Percentiles rank a stretch among this genome's conserved stretches.
Evolutionary conservation across 2,113 vertebrate species (phyloP).

Genomic region (Alethe castanea): DNA sequence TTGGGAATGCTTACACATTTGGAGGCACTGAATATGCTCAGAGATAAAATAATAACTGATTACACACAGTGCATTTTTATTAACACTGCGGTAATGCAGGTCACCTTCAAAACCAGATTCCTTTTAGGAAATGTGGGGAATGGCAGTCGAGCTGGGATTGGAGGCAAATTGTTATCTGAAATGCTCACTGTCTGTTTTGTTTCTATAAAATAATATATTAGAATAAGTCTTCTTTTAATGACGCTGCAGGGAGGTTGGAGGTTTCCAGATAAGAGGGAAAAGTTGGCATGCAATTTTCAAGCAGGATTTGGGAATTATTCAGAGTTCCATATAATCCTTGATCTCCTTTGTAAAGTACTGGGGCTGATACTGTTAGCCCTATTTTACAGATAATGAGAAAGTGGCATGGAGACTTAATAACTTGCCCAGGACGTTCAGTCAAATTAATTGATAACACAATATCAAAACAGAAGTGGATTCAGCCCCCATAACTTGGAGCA

Average conservation of each 20-base stretch:
- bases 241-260: neutral
- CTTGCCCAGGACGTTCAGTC: conserved; percentile 38
- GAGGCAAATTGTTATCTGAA: conserved; percentile 1
- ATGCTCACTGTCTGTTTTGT: neutral
- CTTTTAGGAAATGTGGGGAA: neutral
- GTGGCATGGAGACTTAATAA: neutral
- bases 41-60: conserved; percentile 64
- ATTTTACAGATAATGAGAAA: neutral
- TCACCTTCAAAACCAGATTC: conserved; percentile 57
- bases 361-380: neutral
- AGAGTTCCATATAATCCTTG: neutral
- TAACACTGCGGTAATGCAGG: conserved; percentile 41
- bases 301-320: conserved; percentile 18
- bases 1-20: conserved; percentile 20
- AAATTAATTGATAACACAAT: conserved; percentile 30
- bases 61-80: conserved; percentile 60
- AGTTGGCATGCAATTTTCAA: neutral
- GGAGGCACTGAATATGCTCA: conserved; percentile 21
- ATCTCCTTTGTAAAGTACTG: neutral
- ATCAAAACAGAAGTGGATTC: neutral
- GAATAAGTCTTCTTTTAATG: conserved; percentile 6
- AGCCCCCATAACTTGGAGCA: neutral
- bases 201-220: neutral
- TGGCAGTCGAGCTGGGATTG: neutral
- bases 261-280: neutral